phyloP scores from a whole-genome alignment of 2,888 invertebrate genomes.

The Hetaerina titia region DNA sequence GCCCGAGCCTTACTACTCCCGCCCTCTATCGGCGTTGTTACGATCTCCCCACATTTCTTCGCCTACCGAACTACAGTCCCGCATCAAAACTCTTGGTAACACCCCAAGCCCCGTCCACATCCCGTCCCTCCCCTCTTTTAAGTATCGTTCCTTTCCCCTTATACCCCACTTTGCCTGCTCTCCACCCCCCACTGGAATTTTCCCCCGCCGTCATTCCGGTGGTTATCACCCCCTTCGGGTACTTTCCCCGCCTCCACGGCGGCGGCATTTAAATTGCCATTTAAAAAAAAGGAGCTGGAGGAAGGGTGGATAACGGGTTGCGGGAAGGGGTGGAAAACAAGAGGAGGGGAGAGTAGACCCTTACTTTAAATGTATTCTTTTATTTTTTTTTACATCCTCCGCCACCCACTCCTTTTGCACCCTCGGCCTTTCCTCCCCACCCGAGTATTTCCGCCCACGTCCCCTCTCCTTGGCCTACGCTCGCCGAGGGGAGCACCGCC shows the following conservation, averaged over 20 bases:
- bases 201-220: constrained; percentile 36
- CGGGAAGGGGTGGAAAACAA: background rate
- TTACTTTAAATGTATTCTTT: constrained; percentile 7
- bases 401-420: background rate
- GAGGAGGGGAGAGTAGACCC: background rate
- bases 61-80: too few species aligned
- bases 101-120: background rate
- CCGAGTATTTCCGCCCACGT: background rate
- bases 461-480: background rate
- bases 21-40: background rate
- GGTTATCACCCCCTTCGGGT: constrained; percentile 42
- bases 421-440: background rate
- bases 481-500: background rate
- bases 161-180: background rate
- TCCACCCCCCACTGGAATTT: background rate
- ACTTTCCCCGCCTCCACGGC: constrained; percentile 12
- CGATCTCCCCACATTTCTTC: background rate
- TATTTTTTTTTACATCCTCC: background rate
- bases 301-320: background rate
- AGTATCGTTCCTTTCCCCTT: background rate
- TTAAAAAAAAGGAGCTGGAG: background rate
- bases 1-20: background rate
- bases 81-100: too few species aligned
- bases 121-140: background rate
- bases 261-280: constrained; percentile 63